Conservation (phyloP, 2,797 vertebrate genomes). For the Parauchenoglanis ngamensis region DNA sequence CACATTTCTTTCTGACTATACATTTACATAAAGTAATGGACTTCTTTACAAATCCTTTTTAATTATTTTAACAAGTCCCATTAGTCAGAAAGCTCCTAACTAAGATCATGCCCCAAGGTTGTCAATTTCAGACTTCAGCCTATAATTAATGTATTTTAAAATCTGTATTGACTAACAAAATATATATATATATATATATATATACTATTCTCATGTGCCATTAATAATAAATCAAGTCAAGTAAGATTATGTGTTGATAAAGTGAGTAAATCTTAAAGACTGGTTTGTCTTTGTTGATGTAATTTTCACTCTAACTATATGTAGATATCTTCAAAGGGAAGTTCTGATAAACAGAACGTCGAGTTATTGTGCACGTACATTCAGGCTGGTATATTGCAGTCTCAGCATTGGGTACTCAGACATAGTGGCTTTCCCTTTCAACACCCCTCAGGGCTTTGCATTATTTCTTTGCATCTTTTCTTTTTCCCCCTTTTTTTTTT, state of each 20-base stretch:
- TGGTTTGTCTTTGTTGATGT: background rate
- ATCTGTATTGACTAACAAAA: background rate
- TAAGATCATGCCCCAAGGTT: conserved; percentile 61
- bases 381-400: conserved; percentile 24
- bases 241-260: background rate
- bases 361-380: conserved; percentile 6
- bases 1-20: conserved; percentile 67
- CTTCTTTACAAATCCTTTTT: conserved; percentile 69
- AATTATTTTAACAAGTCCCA: conserved; percentile 62
- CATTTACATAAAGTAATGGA: conserved; percentile 81
- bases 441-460: conserved; percentile 45
- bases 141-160: conserved; percentile 11
- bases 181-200: background rate
- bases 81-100: conserved; percentile 71
- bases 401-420: conserved; percentile 36
- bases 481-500: conserved; percentile 34
- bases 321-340: background rate
- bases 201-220: background rate
- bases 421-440: conserved; percentile 52
- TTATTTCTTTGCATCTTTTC: conserved; percentile 56
- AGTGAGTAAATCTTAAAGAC: background rate
- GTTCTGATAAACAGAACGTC: conserved; percentile 2
- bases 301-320: background rate
- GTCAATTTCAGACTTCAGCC: conserved; percentile 32
- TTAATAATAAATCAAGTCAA: background rate